A percentile compares a stretch with the other conserved stretches of the same genome.
These are phyloP conservation scores for Heterochromis multidens DNA, from an alignment of 2,113 vertebrate species.

Conservation along the genomic window DNA sequence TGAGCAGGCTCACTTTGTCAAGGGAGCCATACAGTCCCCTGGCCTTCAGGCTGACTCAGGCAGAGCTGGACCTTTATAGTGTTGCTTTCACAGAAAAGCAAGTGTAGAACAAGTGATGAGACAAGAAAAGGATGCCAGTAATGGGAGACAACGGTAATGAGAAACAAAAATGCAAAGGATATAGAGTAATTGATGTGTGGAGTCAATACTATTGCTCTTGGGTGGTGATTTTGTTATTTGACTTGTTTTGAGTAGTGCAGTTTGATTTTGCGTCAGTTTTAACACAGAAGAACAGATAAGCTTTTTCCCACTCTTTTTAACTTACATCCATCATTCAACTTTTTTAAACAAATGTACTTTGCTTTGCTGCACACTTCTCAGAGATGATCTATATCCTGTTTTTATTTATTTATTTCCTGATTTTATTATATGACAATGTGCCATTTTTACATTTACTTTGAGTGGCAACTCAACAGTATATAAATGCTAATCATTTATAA, in stretches of 20 bases:
- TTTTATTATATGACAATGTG: background rate
- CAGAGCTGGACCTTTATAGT: background rate
- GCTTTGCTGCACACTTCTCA: background rate
- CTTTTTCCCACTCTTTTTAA: background rate
- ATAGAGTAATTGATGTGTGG: background rate
- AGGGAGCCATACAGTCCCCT: conserved; percentile 10
- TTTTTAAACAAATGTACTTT: background rate
- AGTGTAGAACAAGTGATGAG: background rate
- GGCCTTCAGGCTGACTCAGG: conserved; percentile 16
- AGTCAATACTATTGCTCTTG: background rate
- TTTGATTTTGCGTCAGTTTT: background rate
- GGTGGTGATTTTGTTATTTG: background rate
- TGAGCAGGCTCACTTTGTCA: conserved; percentile 60
- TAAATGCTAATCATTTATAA: background rate
- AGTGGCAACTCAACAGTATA: background rate
- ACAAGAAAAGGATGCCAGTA: background rate
- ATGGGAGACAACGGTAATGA: background rate
- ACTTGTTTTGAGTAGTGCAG: background rate
- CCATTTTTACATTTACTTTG: background rate
- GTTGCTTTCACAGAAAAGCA: conserved; percentile 4
- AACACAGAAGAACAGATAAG: background rate
- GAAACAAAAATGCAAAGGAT: background rate
- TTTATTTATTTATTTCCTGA: too few species aligned
- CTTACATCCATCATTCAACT: background rate
- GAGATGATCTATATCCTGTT: background rate